Evolutionary conservation across 30 jellyfish, hydroid and myxozoan genomes (phyloP), one percentile per base, ranked within the genome.

Genomic region (Pelagia noctiluca): DNA sequence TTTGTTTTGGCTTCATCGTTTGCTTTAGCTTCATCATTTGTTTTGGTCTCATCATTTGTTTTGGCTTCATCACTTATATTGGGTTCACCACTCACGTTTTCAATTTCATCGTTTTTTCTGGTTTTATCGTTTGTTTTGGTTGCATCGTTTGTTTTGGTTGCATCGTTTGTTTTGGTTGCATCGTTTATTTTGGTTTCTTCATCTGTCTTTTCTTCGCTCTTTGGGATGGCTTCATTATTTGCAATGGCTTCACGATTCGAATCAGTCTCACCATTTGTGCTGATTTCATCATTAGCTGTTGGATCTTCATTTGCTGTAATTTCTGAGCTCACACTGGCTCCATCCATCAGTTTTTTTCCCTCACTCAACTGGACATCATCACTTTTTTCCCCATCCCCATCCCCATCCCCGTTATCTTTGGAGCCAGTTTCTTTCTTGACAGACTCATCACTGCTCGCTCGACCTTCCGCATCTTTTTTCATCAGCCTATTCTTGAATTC

Each of bases 401-500:
- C 60, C 50, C 38, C 1, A 2, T 32, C 52, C 29, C 8, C 74
- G n/a, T 47, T 66, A 47, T 61, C 46, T 21, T 21, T 71, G 10
- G 3, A 35, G 1, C 13, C 35, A 13, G 1, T 46, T 2, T 57
- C 21, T 71, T 71, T 38, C 1, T 74, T 78, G 1, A 26, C 26
- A 18, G 46, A 26, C 32, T 38, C 29, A 23, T 33, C 70, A 10
- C 1, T 32, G 18, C 1, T 78, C 53, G 1, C 64, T 1, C 1
- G 46, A 66, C 33, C 60, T 37, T 35, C 73, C 11, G 74, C 78
- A 1, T 77, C 79, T n/a, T 60, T 77, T 23, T 73, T 19, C 10
- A 60, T 2, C 49, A 82, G 35, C 72, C 48, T 68, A 31, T 60
- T 82, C 2, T 85, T 86, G 70, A 82, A 82, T 22, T 85, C 92